Evolutionary conservation across 2,797 vertebrate species (phyloP).

Genomic region (Petrocephalus sullivani): DNA sequence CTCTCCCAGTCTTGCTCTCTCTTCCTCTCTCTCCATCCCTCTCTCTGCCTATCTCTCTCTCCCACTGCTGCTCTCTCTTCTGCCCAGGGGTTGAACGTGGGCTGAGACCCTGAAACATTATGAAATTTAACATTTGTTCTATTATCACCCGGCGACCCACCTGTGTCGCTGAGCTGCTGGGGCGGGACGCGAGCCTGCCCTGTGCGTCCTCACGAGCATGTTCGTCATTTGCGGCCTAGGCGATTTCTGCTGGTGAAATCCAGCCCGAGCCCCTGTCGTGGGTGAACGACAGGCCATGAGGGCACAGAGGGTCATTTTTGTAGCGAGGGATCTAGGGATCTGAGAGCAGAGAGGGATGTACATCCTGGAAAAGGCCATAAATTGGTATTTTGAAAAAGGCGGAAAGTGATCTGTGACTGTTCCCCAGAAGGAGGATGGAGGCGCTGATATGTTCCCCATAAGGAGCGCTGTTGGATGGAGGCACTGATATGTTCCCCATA

Average conservation of each 20-base stretch:
- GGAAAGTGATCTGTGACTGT: too few relatives aligned
- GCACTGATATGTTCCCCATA: too few relatives aligned
- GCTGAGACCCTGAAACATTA: background rate
- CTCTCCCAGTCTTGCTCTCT: background rate
- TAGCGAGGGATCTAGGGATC: background rate
- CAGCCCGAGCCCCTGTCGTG: background rate
- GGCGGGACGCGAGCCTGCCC: background rate
- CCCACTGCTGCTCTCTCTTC: background rate
- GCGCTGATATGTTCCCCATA: too few relatives aligned
- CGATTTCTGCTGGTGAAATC: background rate
- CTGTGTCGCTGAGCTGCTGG: background rate
- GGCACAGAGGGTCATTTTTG: background rate
- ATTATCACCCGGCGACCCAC: background rate
- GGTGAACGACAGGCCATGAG: background rate
- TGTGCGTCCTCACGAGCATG: background rate
- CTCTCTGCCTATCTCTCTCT: too few relatives aligned
- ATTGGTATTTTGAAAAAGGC: too few relatives aligned
- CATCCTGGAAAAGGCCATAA: background rate
- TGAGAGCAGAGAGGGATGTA: background rate
- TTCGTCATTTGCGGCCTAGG: background rate
- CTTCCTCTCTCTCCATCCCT: background rate
- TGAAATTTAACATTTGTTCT: constrained; percentile 1
- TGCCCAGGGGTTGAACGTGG: background rate
- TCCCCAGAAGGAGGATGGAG: too few relatives aligned
- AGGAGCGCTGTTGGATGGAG: too few relatives aligned